Evolutionary conservation across 2,888 invertebrate species (phyloP).

Genomic region (Thyatira batis): DNA sequence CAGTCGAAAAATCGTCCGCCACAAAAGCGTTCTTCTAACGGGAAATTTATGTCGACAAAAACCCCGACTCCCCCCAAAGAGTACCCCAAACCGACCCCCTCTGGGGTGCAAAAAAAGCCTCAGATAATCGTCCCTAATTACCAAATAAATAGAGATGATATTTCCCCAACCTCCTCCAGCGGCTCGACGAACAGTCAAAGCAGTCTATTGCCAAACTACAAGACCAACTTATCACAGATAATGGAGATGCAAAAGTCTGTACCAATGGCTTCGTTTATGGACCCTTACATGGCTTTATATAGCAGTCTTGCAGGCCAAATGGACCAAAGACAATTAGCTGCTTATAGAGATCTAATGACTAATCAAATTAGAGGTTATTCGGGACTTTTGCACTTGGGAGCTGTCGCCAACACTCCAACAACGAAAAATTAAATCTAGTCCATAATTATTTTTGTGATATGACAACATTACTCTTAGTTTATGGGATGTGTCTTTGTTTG

Average conservation of each 20-base stretch:
- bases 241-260: slow-evolving; percentile 49
- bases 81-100: slow-evolving; percentile 40
- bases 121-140: slow-evolving; percentile 65
- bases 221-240: slow-evolving; percentile 38
- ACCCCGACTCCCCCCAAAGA: slow-evolving; percentile 67
- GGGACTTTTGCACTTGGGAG: slow-evolving; percentile 57
- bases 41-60: slow-evolving; percentile 79
- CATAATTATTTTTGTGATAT: slow-evolving; percentile 18
- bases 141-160: slow-evolving; percentile 58
- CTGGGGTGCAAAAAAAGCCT: slow-evolving; percentile 40
- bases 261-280: slow-evolving; percentile 53
- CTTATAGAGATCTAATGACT: slow-evolving; percentile 70
- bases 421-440: slow-evolving; percentile 67
- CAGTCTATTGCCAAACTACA: slow-evolving; percentile 34
- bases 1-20: slow-evolving; percentile 55
- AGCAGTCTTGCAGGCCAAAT: slow-evolving; percentile 62
- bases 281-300: slow-evolving; percentile 73
- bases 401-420: slow-evolving; percentile 56
- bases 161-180: slow-evolving; percentile 53
- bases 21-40: slow-evolving; percentile 79
- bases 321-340: slow-evolving; percentile 69
- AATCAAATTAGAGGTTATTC: slow-evolving; percentile 64
- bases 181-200: slow-evolving; percentile 43
- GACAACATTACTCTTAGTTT: slow-evolving; percentile 12
- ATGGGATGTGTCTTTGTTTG: slow-evolving; percentile 2